Evolutionary conservation across 1,140 invertebrate genomes (phyloP), one percentile per base, ranked within the genome.

Genomic region (Drosophila aff.): DNA sequence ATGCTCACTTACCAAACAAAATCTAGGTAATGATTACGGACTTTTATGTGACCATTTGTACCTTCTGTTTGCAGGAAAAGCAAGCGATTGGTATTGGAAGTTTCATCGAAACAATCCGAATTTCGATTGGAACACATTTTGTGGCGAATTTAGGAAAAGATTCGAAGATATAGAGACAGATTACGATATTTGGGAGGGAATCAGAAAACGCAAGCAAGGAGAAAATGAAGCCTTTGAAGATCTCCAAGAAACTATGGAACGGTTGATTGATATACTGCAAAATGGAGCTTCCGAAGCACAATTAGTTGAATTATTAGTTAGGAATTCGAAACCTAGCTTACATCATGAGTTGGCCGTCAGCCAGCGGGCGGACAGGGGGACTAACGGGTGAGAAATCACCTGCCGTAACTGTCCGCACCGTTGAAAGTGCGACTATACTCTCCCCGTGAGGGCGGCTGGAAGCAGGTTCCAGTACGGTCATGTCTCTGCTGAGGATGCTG

Each of bases 1-100:
- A 11, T 7, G 55, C 7, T 58, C 38, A n/a, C 38, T 11, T 58
- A 41, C 38, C 15, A 38, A 41, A 58, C 55, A 41, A 23, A 58
- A 18, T 18, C 10, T 28, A 11, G 2, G 11, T 11, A 43, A 43
- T 13, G 38, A 58, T 41, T 60, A 23, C 15, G 13, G 6, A 21
- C 15, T 46, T 13, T 5, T 47, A 15, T 61, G 58, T 16, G 58
- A 61, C 15, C 58, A 47, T 33, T 43, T 59, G 6, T 31, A 43
- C n/a, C 26, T 41, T 13, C 15, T 47, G 1, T 47, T 47, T 8
- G 6, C 21, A 15, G 21, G 44, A 21, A 23, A 23, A 23, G 44
- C 21, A 23, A 47, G 13, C 13, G 44, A 47, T 46, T 46, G 43
- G 43, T 46, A 46, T 26, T 26, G 26, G 26, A 26, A 26, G 26